Evolutionary conservation across 2,797 vertebrate genomes (phyloP), one percentile per base, ranked within the genome.

Genomic region (Okamejei kenojei): DNA sequence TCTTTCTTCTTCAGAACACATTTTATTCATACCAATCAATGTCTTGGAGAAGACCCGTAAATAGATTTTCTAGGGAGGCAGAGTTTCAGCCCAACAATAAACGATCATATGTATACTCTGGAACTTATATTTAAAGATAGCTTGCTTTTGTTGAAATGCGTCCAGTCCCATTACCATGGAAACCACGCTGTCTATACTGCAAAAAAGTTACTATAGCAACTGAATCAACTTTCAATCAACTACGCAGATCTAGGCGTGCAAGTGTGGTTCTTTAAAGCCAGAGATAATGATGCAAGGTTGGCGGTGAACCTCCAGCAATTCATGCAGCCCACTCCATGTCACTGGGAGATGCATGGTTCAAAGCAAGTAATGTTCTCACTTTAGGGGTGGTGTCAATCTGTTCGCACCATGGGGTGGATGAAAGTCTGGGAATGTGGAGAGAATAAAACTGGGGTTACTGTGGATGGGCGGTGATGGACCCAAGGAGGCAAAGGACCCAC

Each of bases 151-250:
- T 61, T 65, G 84, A 88, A 88, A 88, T 68, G 61, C 35, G 19
- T 68, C 63, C 84, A 35, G 61, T 35, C 61, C n/a, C 35, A 68
- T 88, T 68, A 35, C 84, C 84, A 88, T 88, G 35, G 84, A 88
- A 88, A 88, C 61, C 15, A 88, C 61, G 26, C 17, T 15, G 23
- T 65, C 63, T 68, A 19, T 19, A 23, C 10, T n/a, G 58, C 82
- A 88, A 35, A 21, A 63, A 63, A 88, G 61, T 88, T 88, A 88
- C 84, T 68, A 88, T 88, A 88, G 84, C 84, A 65, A 88, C 84
- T 88, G 84, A 88, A 88, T 68, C 84, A 68, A 86, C 82, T 86
- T 86, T 65, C 65, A 86, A 88, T 68, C 84, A 88, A 88, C 15
- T 65, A 88, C 65, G n/a, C 84, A 88, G 84, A 65, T 88, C 19